Conservation (phyloP, 2,888 invertebrate species). For the Leptinotarsa haldemani region DNA sequence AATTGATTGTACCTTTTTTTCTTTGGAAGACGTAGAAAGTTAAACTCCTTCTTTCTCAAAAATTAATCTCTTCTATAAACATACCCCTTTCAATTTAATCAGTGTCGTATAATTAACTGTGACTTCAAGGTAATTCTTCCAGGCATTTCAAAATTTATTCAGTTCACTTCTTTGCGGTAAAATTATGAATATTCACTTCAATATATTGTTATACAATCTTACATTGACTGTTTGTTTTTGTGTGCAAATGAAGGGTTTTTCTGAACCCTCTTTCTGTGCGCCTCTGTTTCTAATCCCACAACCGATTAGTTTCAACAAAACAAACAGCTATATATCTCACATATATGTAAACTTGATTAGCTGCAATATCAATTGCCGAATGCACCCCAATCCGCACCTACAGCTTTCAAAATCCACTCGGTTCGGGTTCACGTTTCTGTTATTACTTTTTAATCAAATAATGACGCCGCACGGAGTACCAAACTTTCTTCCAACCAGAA, state of each 20-base stretch:
- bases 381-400: constrained; percentile 3
- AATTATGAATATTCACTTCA: no score
- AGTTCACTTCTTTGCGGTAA: no score
- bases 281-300: background rate
- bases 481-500: constrained; percentile 20
- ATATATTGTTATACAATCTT: no score
- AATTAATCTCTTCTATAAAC: no score
- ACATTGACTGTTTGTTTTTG: no score
- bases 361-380: constrained; percentile 16
- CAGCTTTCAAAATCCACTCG: constrained; percentile 4
- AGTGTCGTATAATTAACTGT: no score
- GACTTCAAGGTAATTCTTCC: no score
- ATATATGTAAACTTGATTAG: constrained; percentile 22
- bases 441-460: constrained; percentile 13
- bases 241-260: background rate
- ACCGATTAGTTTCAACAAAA: background rate
- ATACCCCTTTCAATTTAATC: no score
- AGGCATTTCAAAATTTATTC: no score
- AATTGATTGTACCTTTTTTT: no score
- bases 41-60: no score
- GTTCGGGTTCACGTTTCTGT: background rate
- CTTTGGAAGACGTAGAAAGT: no score
- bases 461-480: background rate
- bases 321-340: constrained; percentile 19
- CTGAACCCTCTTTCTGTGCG: background rate